Conservation (phyloP, 2,113 vertebrate genomes). For the Oreochromis tanganicae region DNA sequence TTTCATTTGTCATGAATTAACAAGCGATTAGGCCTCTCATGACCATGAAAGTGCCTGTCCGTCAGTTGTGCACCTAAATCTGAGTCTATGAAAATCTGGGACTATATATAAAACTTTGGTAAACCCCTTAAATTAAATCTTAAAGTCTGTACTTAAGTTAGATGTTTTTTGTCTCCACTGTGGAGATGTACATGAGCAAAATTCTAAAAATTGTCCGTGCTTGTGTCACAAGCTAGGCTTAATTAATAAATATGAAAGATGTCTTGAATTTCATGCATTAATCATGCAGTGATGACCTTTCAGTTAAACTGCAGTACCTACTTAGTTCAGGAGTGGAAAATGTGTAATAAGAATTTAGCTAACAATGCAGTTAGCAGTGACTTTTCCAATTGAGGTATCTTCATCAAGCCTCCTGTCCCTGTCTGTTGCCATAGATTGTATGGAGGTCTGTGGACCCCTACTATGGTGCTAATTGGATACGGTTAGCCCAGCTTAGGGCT, state of each 20-base stretch:
- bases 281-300: neutral
- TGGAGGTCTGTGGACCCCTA: slow-evolving; percentile 1
- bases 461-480: slow-evolving; percentile 51
- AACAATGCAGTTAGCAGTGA: slow-evolving; percentile 11
- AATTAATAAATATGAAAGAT: neutral
- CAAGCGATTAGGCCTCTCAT: neutral
- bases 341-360: slow-evolving; percentile 31
- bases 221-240: neutral
- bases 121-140: neutral
- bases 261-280: neutral
- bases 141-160: neutral
- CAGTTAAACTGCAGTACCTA: neutral
- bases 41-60: neutral
- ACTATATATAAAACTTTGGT: neutral
- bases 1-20: neutral
- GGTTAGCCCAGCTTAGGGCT: slow-evolving; percentile 53
- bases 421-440: slow-evolving; percentile 15
- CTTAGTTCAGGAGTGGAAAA: slow-evolving; percentile 29
- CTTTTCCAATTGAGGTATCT: slow-evolving; percentile 32
- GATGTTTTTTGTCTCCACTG: neutral
- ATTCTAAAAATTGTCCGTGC: neutral
- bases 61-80: neutral
- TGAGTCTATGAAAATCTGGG: neutral
- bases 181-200: neutral
- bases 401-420: slow-evolving; percentile 4